phyloP scores from a whole-genome alignment of 1,140 invertebrate genomes.

The Anastrepha ludens region DNA sequence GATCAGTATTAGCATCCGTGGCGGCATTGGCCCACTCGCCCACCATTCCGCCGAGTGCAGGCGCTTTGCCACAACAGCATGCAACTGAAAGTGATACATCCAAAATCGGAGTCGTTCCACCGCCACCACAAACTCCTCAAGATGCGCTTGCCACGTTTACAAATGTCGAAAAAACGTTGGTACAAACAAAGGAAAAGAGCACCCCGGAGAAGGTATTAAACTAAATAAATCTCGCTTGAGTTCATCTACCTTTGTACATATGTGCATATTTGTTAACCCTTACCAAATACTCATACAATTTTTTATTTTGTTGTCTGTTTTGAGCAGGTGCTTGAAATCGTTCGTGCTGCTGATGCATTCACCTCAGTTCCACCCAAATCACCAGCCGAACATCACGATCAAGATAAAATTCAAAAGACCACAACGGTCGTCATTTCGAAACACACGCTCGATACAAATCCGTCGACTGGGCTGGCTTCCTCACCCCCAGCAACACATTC shows the following conservation, averaged over 20 bases:
- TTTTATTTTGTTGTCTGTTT: not conserved
- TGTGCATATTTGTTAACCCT: not conserved
- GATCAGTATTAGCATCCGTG: constrained; percentile 64
- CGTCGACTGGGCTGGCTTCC: constrained; percentile 67
- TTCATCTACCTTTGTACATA: not conserved
- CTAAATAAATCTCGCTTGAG: not conserved
- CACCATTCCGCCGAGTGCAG: constrained; percentile 46
- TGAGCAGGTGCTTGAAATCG: constrained; percentile 87
- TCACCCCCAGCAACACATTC: constrained; percentile 36
- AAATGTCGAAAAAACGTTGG: constrained; percentile 70
- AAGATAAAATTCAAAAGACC: constrained; percentile 87
- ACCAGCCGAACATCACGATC: constrained; percentile 79
- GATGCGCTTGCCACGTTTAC: constrained; percentile 58
- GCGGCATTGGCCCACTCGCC: constrained; percentile 66
- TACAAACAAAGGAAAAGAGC: constrained; percentile 81
- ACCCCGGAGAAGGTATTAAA: constrained; percentile 84
- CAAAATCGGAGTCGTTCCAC: constrained; percentile 41
- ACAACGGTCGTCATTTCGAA: constrained; percentile 96
- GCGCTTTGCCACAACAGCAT: constrained; percentile 25
- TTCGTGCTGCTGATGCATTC: constrained; percentile 89
- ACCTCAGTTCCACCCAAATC: constrained; percentile 85
- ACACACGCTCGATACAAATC: constrained; percentile 81
- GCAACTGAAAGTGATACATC: constrained; percentile 20
- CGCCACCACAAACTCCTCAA: constrained; percentile 40
- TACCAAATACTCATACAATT: not conserved